Percentiles rank a stretch among this genome's conserved stretches.
These are phyloP conservation scores for Agonopterix subpropinquella DNA, from an alignment of 2,888 invertebrate genomes.

Conservation along the genomic window DNA sequence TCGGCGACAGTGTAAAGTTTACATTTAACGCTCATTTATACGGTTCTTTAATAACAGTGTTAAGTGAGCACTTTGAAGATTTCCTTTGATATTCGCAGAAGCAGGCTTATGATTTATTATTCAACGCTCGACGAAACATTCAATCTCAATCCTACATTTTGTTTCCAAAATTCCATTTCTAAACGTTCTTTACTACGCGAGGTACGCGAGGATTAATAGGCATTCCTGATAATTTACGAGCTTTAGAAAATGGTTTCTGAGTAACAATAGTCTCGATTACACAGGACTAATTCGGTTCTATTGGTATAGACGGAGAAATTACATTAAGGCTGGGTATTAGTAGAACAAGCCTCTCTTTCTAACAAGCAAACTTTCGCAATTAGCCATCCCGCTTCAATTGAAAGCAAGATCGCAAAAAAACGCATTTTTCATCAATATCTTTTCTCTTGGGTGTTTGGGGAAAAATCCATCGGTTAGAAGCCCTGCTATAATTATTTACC, in stretches of 20 bases:
- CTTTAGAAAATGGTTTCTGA: neutral
- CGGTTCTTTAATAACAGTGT: slow-evolving; percentile 41
- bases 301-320: slow-evolving; percentile 5
- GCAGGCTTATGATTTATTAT: slow-evolving; percentile 56
- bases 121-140: slow-evolving; percentile 38
- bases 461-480: too few relatives aligned
- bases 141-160: slow-evolving; percentile 25
- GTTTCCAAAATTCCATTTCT: slow-evolving; percentile 25
- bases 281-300: slow-evolving; percentile 3
- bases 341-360: too few relatives aligned
- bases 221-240: neutral
- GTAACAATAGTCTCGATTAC: slow-evolving; percentile 1
- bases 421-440: too few relatives aligned
- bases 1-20: slow-evolving; percentile 20
- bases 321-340: too few relatives aligned
- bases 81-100: slow-evolving; percentile 49
- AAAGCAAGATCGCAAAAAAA: too few relatives aligned
- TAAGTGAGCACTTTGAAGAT: slow-evolving; percentile 54
- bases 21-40: slow-evolving; percentile 33
- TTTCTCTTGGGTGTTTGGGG: too few relatives aligned
- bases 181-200: slow-evolving; percentile 3
- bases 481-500: too few relatives aligned
- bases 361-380: too few relatives aligned
- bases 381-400: too few relatives aligned
- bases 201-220: slow-evolving; percentile 3